Base-by-base conservation (phyloP, 2,888 invertebrate genomes). In the Drosophila nigritarsus region DNA sequence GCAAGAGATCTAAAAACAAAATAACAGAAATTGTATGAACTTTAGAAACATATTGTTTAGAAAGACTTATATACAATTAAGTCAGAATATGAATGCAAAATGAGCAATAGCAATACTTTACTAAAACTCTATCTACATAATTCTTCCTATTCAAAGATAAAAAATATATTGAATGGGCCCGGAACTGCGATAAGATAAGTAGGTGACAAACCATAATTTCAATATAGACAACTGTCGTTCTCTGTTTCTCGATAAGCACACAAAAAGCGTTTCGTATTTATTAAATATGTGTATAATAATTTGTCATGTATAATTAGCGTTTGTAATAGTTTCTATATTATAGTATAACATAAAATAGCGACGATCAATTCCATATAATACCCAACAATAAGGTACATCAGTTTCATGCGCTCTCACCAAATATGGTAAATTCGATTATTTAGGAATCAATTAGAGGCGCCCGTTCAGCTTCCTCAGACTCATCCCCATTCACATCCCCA, bases 361-460 rank as follows among this genome's bases (percentile, higher is more conserved):
- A 65, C 42, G 64, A 69, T 82, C 79, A 82, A 81, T 82, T 82
- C 73, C 79, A 58, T 60, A 29, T 60, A 82, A 81, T 82, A 71
- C 76, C 70, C 58, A 63, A 64, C 54, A 59, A 15, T 71, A 65
- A 89, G 86, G 86, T 89, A 89, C 90, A 87, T 73, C 63, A 80
- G 83, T 87, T 78, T 54, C 81, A 59, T 64, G 68, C 30, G 50
- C 34, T 58, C 68, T 68, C 54, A 49, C 53, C 59, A 63, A 36
- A 65, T 65, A 58, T 68, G 8, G 42, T 18, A 71, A 77, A 65
- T 62, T 79, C 63, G 56, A 60, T 15, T n/a, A n/a, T 63, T 61
- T 78, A 89, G 49, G 89, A 77, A 38, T 79, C 75, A 42, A 80
- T 73, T 7, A 87, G 65, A n/a, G 69, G 87, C 13, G 71, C 73